Evolutionary conservation across 37 sponge, comb jelly and placozoan genomes (phyloP), one percentile per base, ranked within the genome.

Genomic region (Cladorhizidae sp.): DNA sequence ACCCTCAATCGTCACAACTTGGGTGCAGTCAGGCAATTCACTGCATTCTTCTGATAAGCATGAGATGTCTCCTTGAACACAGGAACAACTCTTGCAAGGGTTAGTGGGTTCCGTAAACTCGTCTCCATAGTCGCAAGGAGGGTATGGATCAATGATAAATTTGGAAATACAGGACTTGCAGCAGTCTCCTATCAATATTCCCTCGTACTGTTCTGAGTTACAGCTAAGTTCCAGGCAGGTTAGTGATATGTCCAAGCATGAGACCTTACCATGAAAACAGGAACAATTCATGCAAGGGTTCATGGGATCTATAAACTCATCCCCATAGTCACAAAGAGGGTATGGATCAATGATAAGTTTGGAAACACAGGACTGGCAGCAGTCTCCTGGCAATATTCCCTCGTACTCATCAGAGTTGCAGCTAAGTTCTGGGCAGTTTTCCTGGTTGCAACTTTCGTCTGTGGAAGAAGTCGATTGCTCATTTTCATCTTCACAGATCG

Each of bases 401-500:
- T 12, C 17, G 17, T 12, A 54, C 55, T 54, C 55, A 54, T 20
- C 12, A 54, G 55, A 17, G 25, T 22, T 28, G 25, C 62, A 61
- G 5, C 25, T 6, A 22, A 61, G 20, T n/a, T 61, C 62, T 61
- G 62, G 62, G 25, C 62, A 61, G 8, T 26, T 28, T 6, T 61
- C 7, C 22, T 61, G 2, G 18, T n/a, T n/a, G n/a, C n/a, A n/a
- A n/a, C n/a, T n/a, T n/a, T n/a, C n/a, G n/a, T n/a, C n/a, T n/a
- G n/a, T n/a, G n/a, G n/a, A n/a, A n/a, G n/a, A n/a, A n/a, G n/a
- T n/a, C n/a, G n/a, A n/a, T n/a, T n/a, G n/a, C n/a, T n/a, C n/a
- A n/a, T n/a, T 45, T 45, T 57, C 52, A 39, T 37, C 79, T 67
- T 38, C 37, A 67, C 79, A 79, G 69, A 67, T 50, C 7, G 79